These are phyloP conservation scores for Syrmaticus mikado DNA, from an alignment of 2,113 vertebrate genomes.

Conservation along the genomic window DNA sequence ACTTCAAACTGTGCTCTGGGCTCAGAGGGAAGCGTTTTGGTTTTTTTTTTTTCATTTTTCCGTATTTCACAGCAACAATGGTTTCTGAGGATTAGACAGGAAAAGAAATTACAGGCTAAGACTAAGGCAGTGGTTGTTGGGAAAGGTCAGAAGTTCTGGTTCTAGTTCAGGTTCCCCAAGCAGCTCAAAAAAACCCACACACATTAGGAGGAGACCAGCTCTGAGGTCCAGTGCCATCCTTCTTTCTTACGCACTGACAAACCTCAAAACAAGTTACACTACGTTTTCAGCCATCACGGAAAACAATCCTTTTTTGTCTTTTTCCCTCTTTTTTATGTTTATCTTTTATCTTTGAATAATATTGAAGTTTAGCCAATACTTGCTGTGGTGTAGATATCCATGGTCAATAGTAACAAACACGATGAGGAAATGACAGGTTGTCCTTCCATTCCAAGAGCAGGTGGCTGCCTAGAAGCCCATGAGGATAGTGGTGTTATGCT, in stretches of 20 bases:
- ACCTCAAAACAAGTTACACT: background rate
- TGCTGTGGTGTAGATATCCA: background rate
- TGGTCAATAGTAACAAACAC: background rate
- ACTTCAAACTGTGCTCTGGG: background rate
- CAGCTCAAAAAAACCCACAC: background rate
- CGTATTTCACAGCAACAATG: background rate
- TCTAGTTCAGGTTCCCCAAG: background rate
- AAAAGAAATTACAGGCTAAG: slow-evolving; percentile 8
- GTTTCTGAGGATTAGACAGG: background rate
- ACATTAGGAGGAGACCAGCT: background rate
- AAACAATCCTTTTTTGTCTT: background rate
- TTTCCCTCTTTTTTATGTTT: background rate
- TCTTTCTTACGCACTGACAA: slow-evolving; percentile 13
- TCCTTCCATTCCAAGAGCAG: slow-evolving; percentile 50
- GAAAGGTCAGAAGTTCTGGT: background rate
- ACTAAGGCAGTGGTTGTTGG: slow-evolving; percentile 2
- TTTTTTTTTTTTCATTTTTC: background rate
- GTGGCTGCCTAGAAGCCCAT: background rate
- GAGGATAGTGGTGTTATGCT: background rate
- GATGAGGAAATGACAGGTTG: slow-evolving; percentile 5
- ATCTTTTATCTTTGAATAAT: background rate
- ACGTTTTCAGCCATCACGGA: background rate
- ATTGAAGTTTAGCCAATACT: background rate
- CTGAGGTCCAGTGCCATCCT: background rate
- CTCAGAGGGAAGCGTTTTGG: background rate